These are phyloP conservation scores for Dendrocopos noguchii DNA, from an alignment of 2,113 vertebrate species.

Conservation along the genomic window DNA sequence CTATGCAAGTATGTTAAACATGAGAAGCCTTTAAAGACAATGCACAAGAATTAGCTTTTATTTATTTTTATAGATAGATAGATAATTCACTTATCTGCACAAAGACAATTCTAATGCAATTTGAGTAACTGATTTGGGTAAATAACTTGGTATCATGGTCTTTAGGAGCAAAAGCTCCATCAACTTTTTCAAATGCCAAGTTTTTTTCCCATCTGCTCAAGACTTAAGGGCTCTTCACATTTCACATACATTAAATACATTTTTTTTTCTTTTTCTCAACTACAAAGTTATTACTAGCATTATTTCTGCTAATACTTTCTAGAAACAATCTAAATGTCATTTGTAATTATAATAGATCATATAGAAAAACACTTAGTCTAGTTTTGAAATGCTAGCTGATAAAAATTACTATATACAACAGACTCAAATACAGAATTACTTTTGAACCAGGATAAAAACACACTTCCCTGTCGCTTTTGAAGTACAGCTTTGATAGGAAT, in stretches of 20 bases:
- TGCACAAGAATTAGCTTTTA: not conserved
- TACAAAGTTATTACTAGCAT: not conserved
- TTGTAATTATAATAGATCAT: not conserved
- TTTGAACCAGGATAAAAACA: not conserved
- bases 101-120: not conserved
- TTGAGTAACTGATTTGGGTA: not conserved
- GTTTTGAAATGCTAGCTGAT: not conserved
- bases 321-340: not conserved
- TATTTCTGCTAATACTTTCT: not conserved
- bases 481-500: not conserved
- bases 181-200: not conserved
- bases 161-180: not conserved
- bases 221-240: not conserved
- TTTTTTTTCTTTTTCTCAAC: not conserved
- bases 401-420: not conserved
- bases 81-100: not conserved
- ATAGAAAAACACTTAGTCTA: not conserved
- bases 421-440: not conserved
- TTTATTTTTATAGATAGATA: too few species aligned
- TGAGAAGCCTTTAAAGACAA: not conserved
- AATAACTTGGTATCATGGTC: not conserved
- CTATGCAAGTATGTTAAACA: not conserved
- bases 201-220: not conserved
- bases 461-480: not conserved
- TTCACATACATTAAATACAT: not conserved